These are phyloP conservation scores for Saturnia pavonia DNA, from an alignment of 2,888 invertebrate genomes.

Conservation along the genomic window DNA sequence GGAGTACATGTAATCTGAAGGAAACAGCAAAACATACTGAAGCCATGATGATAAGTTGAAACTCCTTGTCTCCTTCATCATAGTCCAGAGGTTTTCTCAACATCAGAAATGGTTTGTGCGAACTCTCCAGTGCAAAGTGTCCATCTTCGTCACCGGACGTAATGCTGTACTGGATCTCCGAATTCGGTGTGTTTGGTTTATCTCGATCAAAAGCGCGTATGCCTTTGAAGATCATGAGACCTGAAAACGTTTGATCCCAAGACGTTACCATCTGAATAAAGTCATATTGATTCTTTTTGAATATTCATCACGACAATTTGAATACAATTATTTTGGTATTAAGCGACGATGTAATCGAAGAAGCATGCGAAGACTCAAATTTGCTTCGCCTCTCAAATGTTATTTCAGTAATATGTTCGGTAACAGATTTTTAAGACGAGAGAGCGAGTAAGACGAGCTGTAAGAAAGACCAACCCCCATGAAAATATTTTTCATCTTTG, in stretches of 20 bases:
- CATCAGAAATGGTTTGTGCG: conserved; percentile 89
- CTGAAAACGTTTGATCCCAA: conserved; percentile 61
- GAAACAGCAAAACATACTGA: conserved; percentile 77
- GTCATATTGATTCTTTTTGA: not conserved
- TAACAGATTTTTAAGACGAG: too few species aligned
- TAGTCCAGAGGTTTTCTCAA: conserved; percentile 89
- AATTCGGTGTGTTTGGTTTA: conserved; percentile 94
- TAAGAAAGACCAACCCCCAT: too few species aligned
- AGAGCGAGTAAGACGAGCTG: too few species aligned
- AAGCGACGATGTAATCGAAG: too few species aligned
- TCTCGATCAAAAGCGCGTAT: conserved; percentile 91
- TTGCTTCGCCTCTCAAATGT: too few species aligned
- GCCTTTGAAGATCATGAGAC: conserved; percentile 90
- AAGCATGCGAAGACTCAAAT: too few species aligned
- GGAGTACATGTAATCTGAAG: not conserved
- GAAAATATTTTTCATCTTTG: too few species aligned
- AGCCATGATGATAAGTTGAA: conserved; percentile 87
- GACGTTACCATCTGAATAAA: not conserved
- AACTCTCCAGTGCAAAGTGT: conserved; percentile 90
- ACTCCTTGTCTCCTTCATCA: conserved; percentile 90
- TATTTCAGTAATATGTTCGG: too few species aligned
- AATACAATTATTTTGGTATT: too few species aligned
- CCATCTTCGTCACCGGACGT: conserved; percentile 86
- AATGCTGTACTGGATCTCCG: conserved; percentile 91
- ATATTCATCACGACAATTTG: not conserved